Base-by-base conservation (phyloP, 2,888 invertebrate species). In the Corbicula japonica region DNA sequence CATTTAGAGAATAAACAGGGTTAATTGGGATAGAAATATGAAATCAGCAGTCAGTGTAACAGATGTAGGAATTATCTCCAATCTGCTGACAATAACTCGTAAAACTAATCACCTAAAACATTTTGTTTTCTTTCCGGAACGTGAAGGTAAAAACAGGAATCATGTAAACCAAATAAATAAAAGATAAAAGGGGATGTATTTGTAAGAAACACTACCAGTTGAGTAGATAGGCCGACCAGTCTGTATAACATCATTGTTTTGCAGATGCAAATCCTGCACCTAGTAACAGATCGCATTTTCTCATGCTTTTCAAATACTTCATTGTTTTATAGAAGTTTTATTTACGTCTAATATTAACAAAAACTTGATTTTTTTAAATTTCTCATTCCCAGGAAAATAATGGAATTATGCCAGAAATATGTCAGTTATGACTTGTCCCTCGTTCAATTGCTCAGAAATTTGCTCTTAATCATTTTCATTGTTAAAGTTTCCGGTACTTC, bases 31-130 rank as follows among this genome's bases (percentile, higher is more conserved):
- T n/a, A n/a, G n/a, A n/a, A n/a, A n/a, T n/a, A n/a, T n/a, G n/a
- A n/a, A n/a, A n/a, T n/a, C n/a, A n/a, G n/a, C n/a, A n/a, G n/a
- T n/a, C n/a, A n/a, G n/a, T n/a, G n/a, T n/a, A 66, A 66, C 54
- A 66, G 28, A 58, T 54, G 38, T 54, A 52, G 54, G 52, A 35
- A 54, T 54, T 54, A 66, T 54, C 66, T 38, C 26, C 54, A 66
- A 54, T 41, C 41, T 54, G 66, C 52, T 66, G 66, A 66, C 66
- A 66, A 54, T 66, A 66, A 38, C 41, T 66, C 66, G 54, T 34
- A 38, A 58, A 66, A 54, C 54, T 54, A 38, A 66, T 66, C 66
- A 28, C 52, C 38, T 35, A 54, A 66, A 54, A 23, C 54, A 66
- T 41, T 66, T 52, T 38, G 52, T 66, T 52, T 54, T 50, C 38